phyloP scores from a whole-genome alignment of 37 sponge, comb jelly and placozoan species.

The Chondrosia reniformis region DNA sequence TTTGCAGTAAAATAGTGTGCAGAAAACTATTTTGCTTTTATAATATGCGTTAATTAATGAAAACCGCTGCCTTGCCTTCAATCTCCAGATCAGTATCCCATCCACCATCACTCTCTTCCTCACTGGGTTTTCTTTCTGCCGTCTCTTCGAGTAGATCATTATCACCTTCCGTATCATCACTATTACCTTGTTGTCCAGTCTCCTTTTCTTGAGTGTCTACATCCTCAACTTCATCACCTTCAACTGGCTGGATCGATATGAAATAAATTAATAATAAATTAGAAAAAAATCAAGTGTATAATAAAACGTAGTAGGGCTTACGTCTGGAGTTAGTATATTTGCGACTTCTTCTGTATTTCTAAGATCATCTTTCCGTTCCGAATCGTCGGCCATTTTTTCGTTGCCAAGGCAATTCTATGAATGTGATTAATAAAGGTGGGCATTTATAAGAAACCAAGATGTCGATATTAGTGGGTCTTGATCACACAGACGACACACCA shows the following conservation, averaged over 20 bases:
- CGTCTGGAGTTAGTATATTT: not conserved
- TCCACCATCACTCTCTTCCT: constrained; percentile 61
- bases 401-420: too few species aligned
- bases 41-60: too few species aligned
- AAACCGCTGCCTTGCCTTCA: constrained; percentile 75
- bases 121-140: not conserved
- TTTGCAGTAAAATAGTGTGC: too few species aligned
- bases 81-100: constrained; percentile 94
- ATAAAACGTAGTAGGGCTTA: not conserved
- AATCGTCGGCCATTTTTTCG: not conserved
- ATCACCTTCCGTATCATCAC: not conserved
- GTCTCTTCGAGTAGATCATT: not conserved
- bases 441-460: constrained; percentile 27
- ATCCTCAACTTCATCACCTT: too few species aligned
- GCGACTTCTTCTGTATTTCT: not conserved
- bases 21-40: too few species aligned
- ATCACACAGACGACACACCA: constrained; percentile 20
- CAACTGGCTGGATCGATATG: too few species aligned
- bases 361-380: not conserved
- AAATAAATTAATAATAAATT: too few species aligned
- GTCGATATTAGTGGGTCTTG: constrained; percentile 59
- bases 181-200: too few species aligned
- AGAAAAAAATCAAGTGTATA: too few species aligned
- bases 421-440: too few species aligned
- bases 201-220: not conserved